These are phyloP conservation scores for Eudyptes chrysolophus DNA, from an alignment of 2,113 vertebrate species.

Conservation along the genomic window DNA sequence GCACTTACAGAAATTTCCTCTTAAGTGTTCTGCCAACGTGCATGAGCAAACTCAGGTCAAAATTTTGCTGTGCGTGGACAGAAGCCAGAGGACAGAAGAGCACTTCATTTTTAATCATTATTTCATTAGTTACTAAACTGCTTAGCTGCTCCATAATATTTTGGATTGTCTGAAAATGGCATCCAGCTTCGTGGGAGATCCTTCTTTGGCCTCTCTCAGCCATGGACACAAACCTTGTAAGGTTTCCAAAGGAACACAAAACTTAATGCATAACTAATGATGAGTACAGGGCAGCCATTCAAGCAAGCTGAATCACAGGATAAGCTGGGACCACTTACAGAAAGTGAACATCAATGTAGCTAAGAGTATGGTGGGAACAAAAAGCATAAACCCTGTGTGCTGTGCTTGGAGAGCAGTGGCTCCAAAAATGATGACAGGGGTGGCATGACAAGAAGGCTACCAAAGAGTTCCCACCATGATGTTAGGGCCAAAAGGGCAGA, in stretches of 20 bases:
- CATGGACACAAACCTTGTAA: not conserved
- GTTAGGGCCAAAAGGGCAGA: not conserved
- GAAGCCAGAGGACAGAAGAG: conserved; percentile 24
- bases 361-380: not conserved
- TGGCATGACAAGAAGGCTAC: not conserved
- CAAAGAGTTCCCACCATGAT: not conserved
- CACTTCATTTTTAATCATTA: conserved; percentile 43
- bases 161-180: not conserved
- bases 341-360: not conserved
- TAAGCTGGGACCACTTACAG: not conserved
- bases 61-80: conserved; percentile 27
- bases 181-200: not conserved
- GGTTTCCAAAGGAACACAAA: not conserved
- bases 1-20: conserved; percentile 1
- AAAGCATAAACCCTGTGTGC: not conserved
- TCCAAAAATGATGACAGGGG: not conserved
- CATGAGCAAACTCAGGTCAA: conserved; percentile 22
- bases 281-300: not conserved
- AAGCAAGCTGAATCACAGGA: not conserved
- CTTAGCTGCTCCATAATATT: not conserved
- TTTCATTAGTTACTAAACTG: conserved; percentile 44
- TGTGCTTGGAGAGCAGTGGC: not conserved
- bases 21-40: conserved; percentile 21
- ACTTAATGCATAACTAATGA: not conserved
- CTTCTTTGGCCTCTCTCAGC: not conserved